These are phyloP conservation scores for Drosophila anomalata DNA, from an alignment of 2,888 invertebrate genomes.

Conservation along the genomic window DNA sequence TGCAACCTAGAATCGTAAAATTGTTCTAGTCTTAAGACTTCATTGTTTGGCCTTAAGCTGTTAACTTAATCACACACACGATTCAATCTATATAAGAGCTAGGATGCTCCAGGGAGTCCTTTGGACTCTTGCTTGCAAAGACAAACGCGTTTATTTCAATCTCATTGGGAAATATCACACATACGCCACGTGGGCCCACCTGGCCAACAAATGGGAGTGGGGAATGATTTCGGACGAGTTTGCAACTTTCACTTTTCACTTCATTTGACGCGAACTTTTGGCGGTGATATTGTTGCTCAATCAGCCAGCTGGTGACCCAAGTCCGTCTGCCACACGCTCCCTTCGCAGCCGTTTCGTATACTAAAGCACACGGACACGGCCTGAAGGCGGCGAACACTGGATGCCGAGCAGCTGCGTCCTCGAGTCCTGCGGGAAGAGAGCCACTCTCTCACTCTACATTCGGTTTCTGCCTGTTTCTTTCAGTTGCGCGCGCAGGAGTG, in stretches of 20 bases:
- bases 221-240: constrained; percentile 34
- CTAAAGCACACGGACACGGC: constrained; percentile 50
- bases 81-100: constrained; percentile 12
- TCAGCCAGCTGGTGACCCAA: constrained; percentile 11
- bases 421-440: constrained; percentile 69
- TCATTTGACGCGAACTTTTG: constrained; percentile 53
- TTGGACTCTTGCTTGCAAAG: constrained; percentile 7
- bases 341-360: constrained; percentile 64
- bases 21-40: constrained; percentile 1
- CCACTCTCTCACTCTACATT: constrained; percentile 6
- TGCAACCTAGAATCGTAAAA: neutral
- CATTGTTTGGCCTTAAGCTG: neutral
- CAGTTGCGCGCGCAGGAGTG: constrained; percentile 67
- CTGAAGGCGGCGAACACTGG: constrained; percentile 31
- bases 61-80: constrained; percentile 25
- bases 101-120: constrained; percentile 18
- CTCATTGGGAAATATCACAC: constrained; percentile 40
- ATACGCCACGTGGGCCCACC: constrained; percentile 47
- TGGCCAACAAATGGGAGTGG: constrained; percentile 7
- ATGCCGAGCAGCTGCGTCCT: constrained; percentile 65
- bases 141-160: constrained; percentile 39
- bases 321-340: constrained; percentile 51
- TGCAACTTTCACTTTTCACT: constrained; percentile 65
- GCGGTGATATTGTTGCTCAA: constrained; percentile 37
- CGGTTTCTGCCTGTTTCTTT: neutral